Evolutionary conservation across 2,113 vertebrate genomes (phyloP).

Genomic region (Leptosomus discolor): DNA sequence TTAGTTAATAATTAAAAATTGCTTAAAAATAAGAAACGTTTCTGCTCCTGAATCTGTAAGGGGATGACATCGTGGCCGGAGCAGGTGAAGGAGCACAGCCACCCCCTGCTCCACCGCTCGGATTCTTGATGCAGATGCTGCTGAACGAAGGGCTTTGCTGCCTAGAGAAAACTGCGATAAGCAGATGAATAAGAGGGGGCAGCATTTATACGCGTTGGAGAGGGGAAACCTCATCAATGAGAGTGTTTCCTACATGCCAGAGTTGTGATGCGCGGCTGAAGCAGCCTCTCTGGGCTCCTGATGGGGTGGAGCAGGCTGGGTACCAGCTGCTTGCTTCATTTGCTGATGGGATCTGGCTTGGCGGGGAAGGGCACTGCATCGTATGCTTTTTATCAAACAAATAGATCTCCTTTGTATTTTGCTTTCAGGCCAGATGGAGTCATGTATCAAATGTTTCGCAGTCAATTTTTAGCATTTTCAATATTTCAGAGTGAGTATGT

Average conservation of each 20-base stretch:
- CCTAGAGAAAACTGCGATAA: background rate
- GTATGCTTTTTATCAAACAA: background rate
- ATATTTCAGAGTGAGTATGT: conserved; percentile 94
- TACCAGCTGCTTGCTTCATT: background rate
- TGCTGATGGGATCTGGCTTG: background rate
- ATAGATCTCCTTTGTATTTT: background rate
- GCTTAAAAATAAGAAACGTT: background rate
- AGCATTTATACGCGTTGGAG: background rate
- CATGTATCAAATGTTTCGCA: conserved; percentile 95
- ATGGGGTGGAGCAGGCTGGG: background rate
- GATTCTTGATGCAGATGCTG: background rate
- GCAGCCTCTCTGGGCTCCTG: background rate
- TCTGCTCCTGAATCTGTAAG: background rate
- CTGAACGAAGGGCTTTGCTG: background rate
- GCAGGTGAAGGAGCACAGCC: background rate
- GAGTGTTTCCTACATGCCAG: accelerated
- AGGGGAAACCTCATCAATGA: background rate
- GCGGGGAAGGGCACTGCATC: background rate
- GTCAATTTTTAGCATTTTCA: conserved; percentile 94
- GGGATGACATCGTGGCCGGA: background rate
- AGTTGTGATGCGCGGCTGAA: background rate
- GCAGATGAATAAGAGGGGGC: background rate
- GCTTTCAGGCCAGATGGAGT: conserved; percentile 88
- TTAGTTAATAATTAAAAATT: background rate
- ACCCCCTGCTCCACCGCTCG: background rate